Evolutionary conservation across 1,140 invertebrate genomes (phyloP), one percentile per base, ranked within the genome.

Genomic region (Drosophila willistoni): DNA sequence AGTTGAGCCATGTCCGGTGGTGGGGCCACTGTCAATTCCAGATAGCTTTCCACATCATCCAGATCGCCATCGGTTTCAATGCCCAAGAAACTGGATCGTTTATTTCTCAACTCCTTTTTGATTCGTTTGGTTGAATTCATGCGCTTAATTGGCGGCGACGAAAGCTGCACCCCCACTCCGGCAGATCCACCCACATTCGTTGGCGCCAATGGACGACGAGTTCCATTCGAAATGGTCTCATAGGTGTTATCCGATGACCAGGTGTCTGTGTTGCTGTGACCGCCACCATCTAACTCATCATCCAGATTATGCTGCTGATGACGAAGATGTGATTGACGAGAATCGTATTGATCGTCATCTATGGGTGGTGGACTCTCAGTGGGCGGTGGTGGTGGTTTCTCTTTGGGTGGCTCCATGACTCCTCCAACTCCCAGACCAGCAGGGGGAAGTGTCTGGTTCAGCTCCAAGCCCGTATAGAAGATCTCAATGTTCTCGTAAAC

Each of bases 341-440:
- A 25, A 25, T 17, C 7, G 3, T 17, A 17, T 14, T 19, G 44
- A 22, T 51, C 44, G 9, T 51, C 44, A 51, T 51, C 44, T 17
- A 51, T 65, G 33, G 93, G 79, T 12, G 82, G 81, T 56, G 86
- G 91, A 70, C 93, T 93, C 39, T 95, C 95, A 1, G 94, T 93
- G 0, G 96, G 96, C 17, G 96, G 96, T n/a, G 96, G 96, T 13
- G 96, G 96, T 54, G 96, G 96, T 91, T 97, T 97, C 84, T 96
- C 96, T 84, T 96, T 97, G 1, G 96, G 96, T 4, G 96, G 96
- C 90, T 96, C 95, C 73, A 96, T 63, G 6, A 56, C 44, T 6
- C 59, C 56, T 34, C 29, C 29, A 29, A 55, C n/a, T 13, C 63
- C 51, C 7, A 25, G 7, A 4, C 56, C 7, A 13, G n/a, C 25